phyloP scores from a whole-genome alignment of 2,797 vertebrate species.

The Brotogeris chrysoptera region DNA sequence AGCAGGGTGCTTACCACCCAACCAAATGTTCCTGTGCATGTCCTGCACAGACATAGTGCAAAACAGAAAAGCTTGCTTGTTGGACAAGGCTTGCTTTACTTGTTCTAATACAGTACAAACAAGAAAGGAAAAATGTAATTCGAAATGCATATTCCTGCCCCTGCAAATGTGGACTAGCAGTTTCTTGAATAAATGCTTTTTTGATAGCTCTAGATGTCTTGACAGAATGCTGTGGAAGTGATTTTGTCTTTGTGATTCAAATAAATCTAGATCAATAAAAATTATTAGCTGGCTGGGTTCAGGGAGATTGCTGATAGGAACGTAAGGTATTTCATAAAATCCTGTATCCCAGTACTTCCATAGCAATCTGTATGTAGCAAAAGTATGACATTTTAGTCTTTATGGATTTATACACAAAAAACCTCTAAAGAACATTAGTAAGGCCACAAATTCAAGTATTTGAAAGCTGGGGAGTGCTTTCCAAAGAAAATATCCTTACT shows the following conservation, averaged over 20 bases:
- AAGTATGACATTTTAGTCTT: neutral
- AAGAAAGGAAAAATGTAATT: neutral
- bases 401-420: neutral
- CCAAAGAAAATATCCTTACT: conserved; percentile 12
- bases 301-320: neutral
- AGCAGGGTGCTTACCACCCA: neutral
- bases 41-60: neutral
- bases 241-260: neutral
- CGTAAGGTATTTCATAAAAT: neutral
- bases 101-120: neutral
- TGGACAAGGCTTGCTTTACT: neutral
- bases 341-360: neutral
- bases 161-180: too few species aligned
- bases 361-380: neutral
- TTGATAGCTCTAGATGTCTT: neutral
- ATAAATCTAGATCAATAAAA: neutral
- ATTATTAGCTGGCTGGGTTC: neutral
- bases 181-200: neutral
- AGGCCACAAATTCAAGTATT: conserved; percentile 1
- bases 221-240: neutral
- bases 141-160: fast-evolving
- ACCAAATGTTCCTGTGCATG: fast-evolving
- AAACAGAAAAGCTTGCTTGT: neutral
- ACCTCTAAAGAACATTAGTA: neutral
- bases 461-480: conserved; percentile 7